Percentiles rank a stretch among this genome's conserved stretches.
These are phyloP conservation scores for Dendrolimus pini DNA, from an alignment of 2,888 invertebrate species.

Conservation along the genomic window DNA sequence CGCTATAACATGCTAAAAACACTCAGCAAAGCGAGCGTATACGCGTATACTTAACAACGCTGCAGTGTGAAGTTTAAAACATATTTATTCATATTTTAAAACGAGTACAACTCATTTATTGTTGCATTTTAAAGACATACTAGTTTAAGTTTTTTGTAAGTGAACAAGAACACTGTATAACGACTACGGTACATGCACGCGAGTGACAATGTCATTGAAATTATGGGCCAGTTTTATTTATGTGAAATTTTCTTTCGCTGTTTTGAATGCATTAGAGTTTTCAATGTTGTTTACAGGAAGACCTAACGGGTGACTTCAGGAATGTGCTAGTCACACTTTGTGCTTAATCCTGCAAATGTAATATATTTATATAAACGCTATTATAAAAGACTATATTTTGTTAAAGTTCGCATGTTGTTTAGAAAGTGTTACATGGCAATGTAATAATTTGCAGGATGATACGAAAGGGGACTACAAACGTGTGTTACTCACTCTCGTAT, in stretches of 20 bases:
- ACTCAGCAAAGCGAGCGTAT: slow-evolving; percentile 51
- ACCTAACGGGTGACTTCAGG: slow-evolving; percentile 82
- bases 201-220: slow-evolving; percentile 32
- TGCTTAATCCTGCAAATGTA: slow-evolving; percentile 64
- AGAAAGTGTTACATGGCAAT: slow-evolving; percentile 45
- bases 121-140: slow-evolving; percentile 52
- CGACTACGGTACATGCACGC: slow-evolving; percentile 40
- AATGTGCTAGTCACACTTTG: slow-evolving; percentile 79
- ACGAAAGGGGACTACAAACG: slow-evolving; percentile 83
- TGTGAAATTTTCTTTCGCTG: slow-evolving; percentile 27
- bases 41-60: slow-evolving; percentile 13
- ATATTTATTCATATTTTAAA: slow-evolving; percentile 22
- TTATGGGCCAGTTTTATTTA: slow-evolving; percentile 65
- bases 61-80: slow-evolving; percentile 28
- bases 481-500: slow-evolving; percentile 77
- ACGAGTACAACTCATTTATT: slow-evolving; percentile 25
- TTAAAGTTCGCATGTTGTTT: slow-evolving; percentile 45
- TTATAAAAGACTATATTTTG: slow-evolving; percentile 32
- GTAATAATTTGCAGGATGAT: slow-evolving; percentile 79
- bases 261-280: slow-evolving; percentile 46
- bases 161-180: slow-evolving; percentile 3
- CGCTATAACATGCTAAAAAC: slow-evolving; percentile 34
- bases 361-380: slow-evolving; percentile 28
- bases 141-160: slow-evolving; percentile 22
- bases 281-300: slow-evolving; percentile 77